Conservation (phyloP, 2,888 invertebrate species). For the Bombylius discolor region DNA sequence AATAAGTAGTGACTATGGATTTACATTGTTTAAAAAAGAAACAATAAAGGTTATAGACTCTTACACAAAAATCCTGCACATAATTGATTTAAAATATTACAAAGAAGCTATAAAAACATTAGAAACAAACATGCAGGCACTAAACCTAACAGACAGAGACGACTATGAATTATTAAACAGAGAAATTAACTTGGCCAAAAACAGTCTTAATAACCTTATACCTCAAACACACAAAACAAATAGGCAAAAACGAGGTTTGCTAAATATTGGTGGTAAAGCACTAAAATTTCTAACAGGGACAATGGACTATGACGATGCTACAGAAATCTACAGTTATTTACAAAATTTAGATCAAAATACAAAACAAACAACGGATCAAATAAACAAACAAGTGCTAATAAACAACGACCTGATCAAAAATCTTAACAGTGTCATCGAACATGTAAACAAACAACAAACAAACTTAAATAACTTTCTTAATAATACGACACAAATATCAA, state of each 20-base stretch:
- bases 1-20: background rate
- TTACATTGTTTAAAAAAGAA: background rate
- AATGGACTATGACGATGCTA: background rate
- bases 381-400: background rate
- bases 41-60: background rate
- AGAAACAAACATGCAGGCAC: background rate
- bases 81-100: background rate
- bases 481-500: background rate
- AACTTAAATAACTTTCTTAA: background rate
- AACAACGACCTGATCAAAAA: background rate
- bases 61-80: too few species aligned
- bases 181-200: background rate
- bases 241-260: background rate
- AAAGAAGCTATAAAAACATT: background rate
- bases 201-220: background rate
- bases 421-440: background rate
- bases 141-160: background rate
- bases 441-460: background rate
- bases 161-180: too few species aligned
- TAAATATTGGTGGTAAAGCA: too few species aligned
- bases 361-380: background rate
- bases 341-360: background rate
- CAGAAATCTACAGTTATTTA: background rate
- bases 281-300: background rate
- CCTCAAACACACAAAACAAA: background rate